Base-by-base conservation (phyloP, 2,888 invertebrate species). In the Periphyllus acericola region DNA sequence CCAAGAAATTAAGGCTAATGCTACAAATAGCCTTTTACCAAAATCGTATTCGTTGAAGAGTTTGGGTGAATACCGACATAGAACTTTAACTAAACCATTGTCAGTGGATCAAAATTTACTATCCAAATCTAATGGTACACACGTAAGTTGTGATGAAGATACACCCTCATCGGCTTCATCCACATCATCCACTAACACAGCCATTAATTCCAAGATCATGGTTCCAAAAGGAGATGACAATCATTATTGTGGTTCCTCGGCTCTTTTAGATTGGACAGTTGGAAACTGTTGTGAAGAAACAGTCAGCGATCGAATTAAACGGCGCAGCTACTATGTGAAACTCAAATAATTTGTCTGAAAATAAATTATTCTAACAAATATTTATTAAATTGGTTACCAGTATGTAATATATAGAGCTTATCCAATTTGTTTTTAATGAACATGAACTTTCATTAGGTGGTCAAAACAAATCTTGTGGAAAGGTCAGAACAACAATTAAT, bases 271-370 rank as follows among this genome's bases (percentile, higher is more conserved):
- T 25, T 87, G 86, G 86, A 89, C 83, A 55, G 6, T 72, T 32
- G 55, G 78, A 14, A 87, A 87, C 19, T 72, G 74, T n/a, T 89
- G 88, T 36, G 89, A 89, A 89, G 96, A 96, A 91, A 96, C 96
- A 89, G 95, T 97, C 74, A 95, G 95, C 83, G 97, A 97, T 91
- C 93, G 97, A 90, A 97, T 97, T 90, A 93, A 96, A 90, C 93
- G 97, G 60, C 96, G 97, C 91, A 97, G 97, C 91, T 97, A 96
- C 92, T 97, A 97, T 68, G 86, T 87, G 32, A 87, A 87, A 87
- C 40, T 87, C 6, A 87, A 79, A 72, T 86, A 79, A n/a, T 72
- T 21, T 79, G 4, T 52, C 17, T 74, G 25, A 11, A 79, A 34
- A 60, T 21, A 36, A 75, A 25, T 29, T 76, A 19, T 84, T n/a